Conservation (phyloP, 53 echinoderm and acorn worm genomes). For the Luidia sarsii region DNA sequence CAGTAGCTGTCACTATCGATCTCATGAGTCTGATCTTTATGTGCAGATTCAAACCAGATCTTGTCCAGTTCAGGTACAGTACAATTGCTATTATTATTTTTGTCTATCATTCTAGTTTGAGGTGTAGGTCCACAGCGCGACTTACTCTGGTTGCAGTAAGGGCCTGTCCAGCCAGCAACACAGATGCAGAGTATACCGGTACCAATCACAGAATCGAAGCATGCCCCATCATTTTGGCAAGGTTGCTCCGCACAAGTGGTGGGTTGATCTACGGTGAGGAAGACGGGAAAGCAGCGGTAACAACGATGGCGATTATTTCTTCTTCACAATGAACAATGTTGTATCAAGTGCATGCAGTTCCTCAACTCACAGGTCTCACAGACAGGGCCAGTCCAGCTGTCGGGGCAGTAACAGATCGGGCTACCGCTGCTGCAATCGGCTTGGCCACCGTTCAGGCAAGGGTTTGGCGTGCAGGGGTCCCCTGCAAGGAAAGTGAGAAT, state of each 20-base stretch:
- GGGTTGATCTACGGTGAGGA: background rate
- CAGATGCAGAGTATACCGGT: background rate
- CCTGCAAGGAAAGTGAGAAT: too few relatives aligned
- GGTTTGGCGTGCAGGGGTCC: slow-evolving; percentile 10
- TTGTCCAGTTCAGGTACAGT: too few relatives aligned
- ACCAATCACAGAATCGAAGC: background rate
- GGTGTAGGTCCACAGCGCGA: too few relatives aligned
- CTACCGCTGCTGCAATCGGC: background rate
- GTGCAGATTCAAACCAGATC: too few relatives aligned
- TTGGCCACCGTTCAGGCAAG: slow-evolving; percentile 1
- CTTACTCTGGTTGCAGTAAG: slow-evolving; percentile 8
- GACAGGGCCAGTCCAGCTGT: background rate
- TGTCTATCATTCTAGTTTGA: too few relatives aligned
- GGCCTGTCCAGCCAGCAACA: background rate
- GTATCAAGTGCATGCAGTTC: too few relatives aligned
- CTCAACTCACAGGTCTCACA: slow-evolving; percentile 22
- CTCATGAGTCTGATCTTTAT: too few relatives aligned
- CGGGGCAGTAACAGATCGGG: background rate
- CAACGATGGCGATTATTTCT: too few relatives aligned
- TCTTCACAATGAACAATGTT: too few relatives aligned
- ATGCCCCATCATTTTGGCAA: slow-evolving; percentile 11
- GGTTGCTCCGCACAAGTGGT: background rate
- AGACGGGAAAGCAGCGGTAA: too few relatives aligned
- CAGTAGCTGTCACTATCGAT: too few relatives aligned
- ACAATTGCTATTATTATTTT: too few relatives aligned